A percentile compares a stretch with the other conserved stretches of the same genome.
These are phyloP conservation scores for Schrankia costaestrigalis DNA, from an alignment of 2,888 invertebrate species.

Conservation along the genomic window DNA sequence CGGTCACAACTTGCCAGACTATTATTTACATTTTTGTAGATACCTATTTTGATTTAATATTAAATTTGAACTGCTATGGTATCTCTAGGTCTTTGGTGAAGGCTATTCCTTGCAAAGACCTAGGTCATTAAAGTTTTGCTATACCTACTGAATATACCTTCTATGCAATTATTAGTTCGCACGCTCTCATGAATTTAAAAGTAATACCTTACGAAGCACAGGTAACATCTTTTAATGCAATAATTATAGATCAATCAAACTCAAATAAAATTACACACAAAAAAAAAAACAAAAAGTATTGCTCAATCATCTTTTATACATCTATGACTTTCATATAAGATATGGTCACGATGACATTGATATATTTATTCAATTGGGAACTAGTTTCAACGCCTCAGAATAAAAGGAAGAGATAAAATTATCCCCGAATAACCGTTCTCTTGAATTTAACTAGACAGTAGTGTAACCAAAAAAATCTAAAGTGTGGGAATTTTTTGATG, in stretches of 20 bases:
- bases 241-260: too few relatives aligned
- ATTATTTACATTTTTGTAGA: constrained; percentile 3
- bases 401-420: constrained; percentile 10
- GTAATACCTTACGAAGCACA: too few relatives aligned
- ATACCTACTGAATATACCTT: too few relatives aligned
- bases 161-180: too few relatives aligned
- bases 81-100: too few relatives aligned
- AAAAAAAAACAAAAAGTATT: too few relatives aligned
- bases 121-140: too few relatives aligned
- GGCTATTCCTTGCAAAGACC: too few relatives aligned
- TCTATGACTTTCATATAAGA: constrained; percentile 2
- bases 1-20: constrained; percentile 4
- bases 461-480: background rate
- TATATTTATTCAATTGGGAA: constrained; percentile 9
- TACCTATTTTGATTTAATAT: constrained; percentile 1
- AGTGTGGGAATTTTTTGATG: constrained; percentile 1
- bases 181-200: too few relatives aligned
- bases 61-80: too few relatives aligned
- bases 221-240: too few relatives aligned
- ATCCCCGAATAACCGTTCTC: constrained; percentile 9
- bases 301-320: background rate
- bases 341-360: constrained; percentile 5
- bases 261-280: too few relatives aligned
- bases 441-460: constrained; percentile 13
- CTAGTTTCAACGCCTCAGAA: constrained; percentile 6